These are phyloP conservation scores for Sardinella longiceps DNA, from an alignment of 2,797 vertebrate genomes.

Conservation along the genomic window DNA sequence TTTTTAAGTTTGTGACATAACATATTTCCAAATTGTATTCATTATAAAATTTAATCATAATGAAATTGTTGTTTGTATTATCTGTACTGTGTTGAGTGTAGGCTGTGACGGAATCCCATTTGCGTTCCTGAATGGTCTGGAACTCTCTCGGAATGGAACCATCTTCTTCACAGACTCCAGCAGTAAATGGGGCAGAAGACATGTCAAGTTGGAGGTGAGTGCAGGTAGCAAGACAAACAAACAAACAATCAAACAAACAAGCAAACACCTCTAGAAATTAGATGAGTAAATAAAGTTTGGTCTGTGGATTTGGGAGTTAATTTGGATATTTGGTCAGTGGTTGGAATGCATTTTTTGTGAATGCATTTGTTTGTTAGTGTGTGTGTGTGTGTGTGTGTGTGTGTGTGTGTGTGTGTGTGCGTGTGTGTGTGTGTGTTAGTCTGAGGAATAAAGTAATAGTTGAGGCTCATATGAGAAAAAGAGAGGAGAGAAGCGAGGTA, in stretches of 20 bases:
- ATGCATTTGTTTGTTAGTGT: too few relatives aligned
- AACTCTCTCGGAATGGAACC: conserved; percentile 67
- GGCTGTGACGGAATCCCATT: conserved; percentile 73
- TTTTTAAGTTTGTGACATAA: too few relatives aligned
- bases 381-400: background rate
- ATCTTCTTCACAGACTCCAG: conserved; percentile 80
- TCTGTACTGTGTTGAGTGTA: conserved; percentile 44
- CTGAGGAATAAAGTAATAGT: background rate
- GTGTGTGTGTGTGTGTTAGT: background rate
- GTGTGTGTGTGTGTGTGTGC: background rate
- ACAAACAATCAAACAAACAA: background rate
- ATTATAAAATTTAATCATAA: background rate
- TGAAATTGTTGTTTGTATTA: background rate
- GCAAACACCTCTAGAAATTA: background rate
- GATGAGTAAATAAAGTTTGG: too few relatives aligned
- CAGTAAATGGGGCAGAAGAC: conserved; percentile 74
- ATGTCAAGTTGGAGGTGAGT: conserved; percentile 75
- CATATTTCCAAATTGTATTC: too few relatives aligned
- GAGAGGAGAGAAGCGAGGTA: background rate
- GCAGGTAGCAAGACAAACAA: background rate
- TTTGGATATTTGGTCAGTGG: too few relatives aligned
- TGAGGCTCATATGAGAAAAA: background rate
- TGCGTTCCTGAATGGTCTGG: conserved; percentile 75
- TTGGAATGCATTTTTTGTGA: too few relatives aligned
- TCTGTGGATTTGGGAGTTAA: too few relatives aligned